A percentile compares a stretch with the other conserved stretches of the same genome.
phyloP scores from a whole-genome alignment of 2,888 invertebrate genomes.

The Sphecodes monilicornis region DNA sequence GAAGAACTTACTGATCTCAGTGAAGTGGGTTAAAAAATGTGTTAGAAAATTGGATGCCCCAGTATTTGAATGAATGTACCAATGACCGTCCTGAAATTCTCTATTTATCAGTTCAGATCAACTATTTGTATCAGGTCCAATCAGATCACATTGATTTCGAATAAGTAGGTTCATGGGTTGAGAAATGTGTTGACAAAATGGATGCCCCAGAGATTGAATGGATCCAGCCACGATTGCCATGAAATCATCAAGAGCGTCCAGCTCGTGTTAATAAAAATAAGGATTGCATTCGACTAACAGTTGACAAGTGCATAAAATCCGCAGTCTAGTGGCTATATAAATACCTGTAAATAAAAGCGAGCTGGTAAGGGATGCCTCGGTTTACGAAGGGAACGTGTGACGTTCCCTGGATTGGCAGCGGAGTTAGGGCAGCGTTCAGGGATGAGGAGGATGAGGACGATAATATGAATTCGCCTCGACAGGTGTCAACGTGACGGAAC shows the following conservation, averaged over 20 bases:
- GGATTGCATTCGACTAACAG: background rate
- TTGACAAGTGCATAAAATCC: background rate
- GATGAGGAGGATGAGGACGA: background rate
- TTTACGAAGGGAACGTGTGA: constrained; percentile 20
- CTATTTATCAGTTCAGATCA: no score
- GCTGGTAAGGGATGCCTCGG: constrained; percentile 34
- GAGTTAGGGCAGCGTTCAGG: constrained; percentile 3
- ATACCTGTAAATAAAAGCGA: constrained; percentile 65
- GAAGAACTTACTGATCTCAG: no score
- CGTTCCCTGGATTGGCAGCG: constrained; percentile 3
- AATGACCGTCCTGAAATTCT: no score
- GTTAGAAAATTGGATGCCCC: background rate
- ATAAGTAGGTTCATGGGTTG: no score
- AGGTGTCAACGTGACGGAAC: constrained; percentile 49
- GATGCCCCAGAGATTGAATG: no score
- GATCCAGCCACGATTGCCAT: no score
- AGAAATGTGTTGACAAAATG: no score
- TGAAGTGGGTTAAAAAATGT: background rate
- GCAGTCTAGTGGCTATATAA: constrained; percentile 36
- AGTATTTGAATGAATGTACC: background rate
- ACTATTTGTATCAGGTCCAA: no score
- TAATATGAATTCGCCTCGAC: constrained; percentile 8
- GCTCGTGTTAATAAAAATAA: no score
- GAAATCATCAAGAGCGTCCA: no score
- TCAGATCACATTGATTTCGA: no score